These are phyloP conservation scores for Pelochelys cantorii DNA, from an alignment of 2,797 vertebrate species.

Conservation along the genomic window DNA sequence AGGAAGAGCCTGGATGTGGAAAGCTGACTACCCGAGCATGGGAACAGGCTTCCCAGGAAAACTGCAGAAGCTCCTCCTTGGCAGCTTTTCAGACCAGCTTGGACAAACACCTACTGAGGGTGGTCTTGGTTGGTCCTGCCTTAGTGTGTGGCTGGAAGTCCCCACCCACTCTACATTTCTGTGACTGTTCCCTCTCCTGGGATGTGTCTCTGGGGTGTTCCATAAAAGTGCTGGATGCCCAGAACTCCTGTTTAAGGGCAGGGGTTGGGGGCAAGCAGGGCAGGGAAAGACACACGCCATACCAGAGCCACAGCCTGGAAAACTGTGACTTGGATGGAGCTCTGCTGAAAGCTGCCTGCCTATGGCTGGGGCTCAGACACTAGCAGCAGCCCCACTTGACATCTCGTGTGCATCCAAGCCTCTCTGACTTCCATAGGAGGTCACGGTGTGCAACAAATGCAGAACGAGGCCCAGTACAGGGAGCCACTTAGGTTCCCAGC, in stretches of 20 bases:
- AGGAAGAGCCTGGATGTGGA: fast-evolving
- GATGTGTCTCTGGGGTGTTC: not conserved
- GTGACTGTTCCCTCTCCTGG: not conserved
- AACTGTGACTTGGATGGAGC: not conserved
- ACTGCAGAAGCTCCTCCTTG: not conserved
- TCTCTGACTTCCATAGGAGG: not conserved
- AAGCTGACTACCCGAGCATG: not conserved
- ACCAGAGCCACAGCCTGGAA: not conserved
- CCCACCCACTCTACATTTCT: not conserved
- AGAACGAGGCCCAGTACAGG: not conserved
- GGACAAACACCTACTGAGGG: not conserved
- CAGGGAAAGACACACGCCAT: not conserved
- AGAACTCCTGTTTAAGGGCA: not conserved
- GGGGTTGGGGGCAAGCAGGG: not conserved
- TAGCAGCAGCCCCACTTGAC: not conserved
- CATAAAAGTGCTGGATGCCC: not conserved
- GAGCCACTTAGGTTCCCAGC: not conserved
- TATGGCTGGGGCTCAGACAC: not conserved
- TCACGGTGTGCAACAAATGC: not conserved
- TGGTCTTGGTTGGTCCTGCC: not conserved
- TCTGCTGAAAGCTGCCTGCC: not conserved
- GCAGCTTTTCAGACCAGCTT: not conserved
- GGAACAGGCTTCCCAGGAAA: not conserved
- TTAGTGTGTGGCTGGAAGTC: not conserved
- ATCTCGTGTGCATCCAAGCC: not conserved